A percentile compares a stretch with the other conserved stretches of the same genome.
These are phyloP conservation scores for Erebia aethiops DNA, from an alignment of 2,888 invertebrate species.

Conservation along the genomic window DNA sequence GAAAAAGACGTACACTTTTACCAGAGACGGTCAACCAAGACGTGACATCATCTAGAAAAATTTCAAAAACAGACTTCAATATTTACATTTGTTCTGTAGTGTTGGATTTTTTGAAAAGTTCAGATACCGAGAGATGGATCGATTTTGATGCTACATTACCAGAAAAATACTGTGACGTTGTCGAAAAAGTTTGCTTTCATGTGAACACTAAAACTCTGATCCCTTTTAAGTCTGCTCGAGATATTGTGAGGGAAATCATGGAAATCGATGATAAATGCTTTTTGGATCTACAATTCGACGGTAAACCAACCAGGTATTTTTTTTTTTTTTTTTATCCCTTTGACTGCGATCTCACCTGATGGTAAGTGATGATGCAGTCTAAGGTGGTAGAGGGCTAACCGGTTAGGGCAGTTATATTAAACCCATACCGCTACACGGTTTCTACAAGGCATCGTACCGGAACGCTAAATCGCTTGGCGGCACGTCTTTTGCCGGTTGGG, in stretches of 20 bases:
- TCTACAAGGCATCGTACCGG: too few relatives aligned
- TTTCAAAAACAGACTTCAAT: neutral
- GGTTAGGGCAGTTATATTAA: too few relatives aligned
- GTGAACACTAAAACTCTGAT: neutral
- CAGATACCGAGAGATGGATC: neutral
- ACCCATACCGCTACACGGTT: too few relatives aligned
- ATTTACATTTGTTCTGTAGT: neutral
- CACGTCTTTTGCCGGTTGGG: too few relatives aligned
- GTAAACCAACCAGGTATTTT: neutral
- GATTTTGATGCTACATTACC: neutral
- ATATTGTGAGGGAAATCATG: neutral
- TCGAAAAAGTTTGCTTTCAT: neutral
- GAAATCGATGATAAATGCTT: neutral
- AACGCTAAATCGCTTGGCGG: too few relatives aligned
- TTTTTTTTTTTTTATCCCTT: too few relatives aligned
- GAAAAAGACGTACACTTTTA: neutral
- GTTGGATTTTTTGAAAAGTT: constrained; percentile 1
- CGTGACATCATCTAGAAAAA: neutral
- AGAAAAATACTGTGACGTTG: neutral
- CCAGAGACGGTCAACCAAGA: neutral
- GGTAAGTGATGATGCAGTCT: too few relatives aligned
- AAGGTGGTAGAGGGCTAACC: too few relatives aligned
- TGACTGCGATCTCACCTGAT: too few relatives aligned
- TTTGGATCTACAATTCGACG: neutral
- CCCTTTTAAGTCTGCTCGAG: neutral